These are phyloP conservation scores for Phlogophora meticulosa DNA, from an alignment of 2,888 invertebrate genomes.

Conservation along the genomic window DNA sequence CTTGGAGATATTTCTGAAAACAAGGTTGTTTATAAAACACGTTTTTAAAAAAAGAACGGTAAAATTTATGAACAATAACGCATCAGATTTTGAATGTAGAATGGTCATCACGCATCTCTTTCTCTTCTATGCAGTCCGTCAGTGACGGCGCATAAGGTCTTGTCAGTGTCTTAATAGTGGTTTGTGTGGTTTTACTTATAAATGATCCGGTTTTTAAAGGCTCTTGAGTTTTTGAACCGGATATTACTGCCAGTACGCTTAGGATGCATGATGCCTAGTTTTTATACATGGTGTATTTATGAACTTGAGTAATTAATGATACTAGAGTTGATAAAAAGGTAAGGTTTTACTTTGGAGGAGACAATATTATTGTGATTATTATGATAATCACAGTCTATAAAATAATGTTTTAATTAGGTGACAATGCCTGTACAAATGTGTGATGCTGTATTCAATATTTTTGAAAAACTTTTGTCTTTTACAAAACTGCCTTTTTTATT, in stretches of 20 bases:
- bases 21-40: too few species aligned
- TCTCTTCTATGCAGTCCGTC: too few species aligned
- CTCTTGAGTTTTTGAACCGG: not conserved
- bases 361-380: not conserved
- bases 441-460: not conserved
- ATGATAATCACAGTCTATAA: not conserved
- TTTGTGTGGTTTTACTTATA: too few species aligned
- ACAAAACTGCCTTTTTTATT: constrained; percentile 12
- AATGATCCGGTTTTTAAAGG: not conserved
- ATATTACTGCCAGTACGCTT: constrained; percentile 11
- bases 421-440: not conserved
- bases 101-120: too few species aligned
- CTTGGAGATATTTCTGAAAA: too few species aligned
- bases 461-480: not conserved
- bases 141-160: too few species aligned
- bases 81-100: too few species aligned
- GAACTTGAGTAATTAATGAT: not conserved
- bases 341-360: not conserved
- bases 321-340: not conserved
- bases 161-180: too few species aligned
- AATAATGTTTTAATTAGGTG: not conserved
- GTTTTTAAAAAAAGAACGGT: too few species aligned
- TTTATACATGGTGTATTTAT: constrained; percentile 1
- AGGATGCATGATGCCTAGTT: constrained; percentile 16
- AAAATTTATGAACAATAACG: too few species aligned